Base-by-base conservation (phyloP, 1,140 invertebrate genomes). In the Drosophila tsacasi region DNA sequence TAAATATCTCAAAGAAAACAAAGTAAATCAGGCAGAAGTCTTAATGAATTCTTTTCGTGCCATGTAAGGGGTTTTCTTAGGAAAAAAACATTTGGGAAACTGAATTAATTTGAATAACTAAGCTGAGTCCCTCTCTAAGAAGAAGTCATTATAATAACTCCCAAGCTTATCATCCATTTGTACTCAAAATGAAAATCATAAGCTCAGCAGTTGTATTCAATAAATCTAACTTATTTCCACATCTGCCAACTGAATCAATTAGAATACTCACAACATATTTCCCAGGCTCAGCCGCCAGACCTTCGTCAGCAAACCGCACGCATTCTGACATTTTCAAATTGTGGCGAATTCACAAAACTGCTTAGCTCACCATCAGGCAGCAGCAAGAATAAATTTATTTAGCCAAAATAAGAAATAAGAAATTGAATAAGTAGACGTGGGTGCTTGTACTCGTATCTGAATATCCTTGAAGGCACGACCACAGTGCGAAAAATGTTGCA, bases 401-500 rank as follows among this genome's bases (percentile, higher is more conserved):
- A 54, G 39, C 64, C 65, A 73, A 73, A 74, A 73, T 73, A 74
- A 68, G 63, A 66, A 68, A 50, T 68, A 67, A 72, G 67, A 74
- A 74, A 73, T 73, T 72, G 69, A 73, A 73, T 73, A 73, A 60
- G 52, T 44, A 59, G 42, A 30, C 23, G 59, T 25, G 59, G 25
- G 49, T 23, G 52, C 27, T 55, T 37, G 25, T 54, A 17, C 55
- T 65, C 59, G 58, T 37, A 47, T 73, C 63, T 30, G 44, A 50
- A 49, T 59, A 57, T 65, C 64, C 77, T 44, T 52, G 50, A 54
- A 49, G 76, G 49, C 80, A 73, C 80, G 72, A 68, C 62, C 71
- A 49, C 47, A 69, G 55, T 50, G 74, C 62, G 83, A 87, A 76
- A 85, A 87, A 87, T 86, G 84, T 89, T 83, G 76, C 83, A 86